These are phyloP conservation scores for Perca flavescens DNA, from an alignment of 2,113 vertebrate genomes.

Conservation along the genomic window DNA sequence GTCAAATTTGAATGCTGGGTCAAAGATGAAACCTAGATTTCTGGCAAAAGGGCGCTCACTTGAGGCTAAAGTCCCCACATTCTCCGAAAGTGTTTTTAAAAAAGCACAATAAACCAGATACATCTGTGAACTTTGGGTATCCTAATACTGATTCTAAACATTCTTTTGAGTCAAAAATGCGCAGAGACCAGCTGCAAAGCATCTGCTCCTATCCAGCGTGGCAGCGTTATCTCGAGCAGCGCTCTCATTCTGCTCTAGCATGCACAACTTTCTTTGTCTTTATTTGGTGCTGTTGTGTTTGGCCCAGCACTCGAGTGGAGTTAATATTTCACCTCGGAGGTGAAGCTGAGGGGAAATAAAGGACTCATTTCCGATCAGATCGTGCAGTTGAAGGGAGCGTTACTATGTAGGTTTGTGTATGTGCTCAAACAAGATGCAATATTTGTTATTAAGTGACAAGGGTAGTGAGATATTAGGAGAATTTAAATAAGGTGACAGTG, in stretches of 20 bases:
- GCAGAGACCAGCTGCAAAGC: slow-evolving; percentile 21
- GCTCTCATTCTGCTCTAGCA: slow-evolving; percentile 22
- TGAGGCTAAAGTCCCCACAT: no score
- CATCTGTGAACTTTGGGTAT: neutral
- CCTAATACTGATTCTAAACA: neutral
- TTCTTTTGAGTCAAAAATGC: slow-evolving; percentile 3
- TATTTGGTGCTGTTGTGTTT: slow-evolving; percentile 59
- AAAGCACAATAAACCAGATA: no score
- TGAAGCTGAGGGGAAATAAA: neutral
- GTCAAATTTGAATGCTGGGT: no score
- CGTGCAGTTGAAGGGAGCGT: no score
- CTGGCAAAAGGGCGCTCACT: no score
- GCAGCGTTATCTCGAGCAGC: slow-evolving; percentile 34
- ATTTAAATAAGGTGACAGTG: neutral
- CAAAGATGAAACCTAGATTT: no score
- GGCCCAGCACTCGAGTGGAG: slow-evolving; percentile 8
- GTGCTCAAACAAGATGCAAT: neutral
- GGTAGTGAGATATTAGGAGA: neutral
- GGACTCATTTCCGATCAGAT: neutral
- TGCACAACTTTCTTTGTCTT: slow-evolving; percentile 46
- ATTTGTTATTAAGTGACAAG: neutral
- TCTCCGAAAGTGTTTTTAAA: no score
- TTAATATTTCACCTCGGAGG: slow-evolving; percentile 32
- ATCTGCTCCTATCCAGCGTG: slow-evolving; percentile 18
- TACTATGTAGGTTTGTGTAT: neutral